These are phyloP conservation scores for Cremastinae sp. DNA, from an alignment of 2,888 invertebrate species.

Conservation along the genomic window DNA sequence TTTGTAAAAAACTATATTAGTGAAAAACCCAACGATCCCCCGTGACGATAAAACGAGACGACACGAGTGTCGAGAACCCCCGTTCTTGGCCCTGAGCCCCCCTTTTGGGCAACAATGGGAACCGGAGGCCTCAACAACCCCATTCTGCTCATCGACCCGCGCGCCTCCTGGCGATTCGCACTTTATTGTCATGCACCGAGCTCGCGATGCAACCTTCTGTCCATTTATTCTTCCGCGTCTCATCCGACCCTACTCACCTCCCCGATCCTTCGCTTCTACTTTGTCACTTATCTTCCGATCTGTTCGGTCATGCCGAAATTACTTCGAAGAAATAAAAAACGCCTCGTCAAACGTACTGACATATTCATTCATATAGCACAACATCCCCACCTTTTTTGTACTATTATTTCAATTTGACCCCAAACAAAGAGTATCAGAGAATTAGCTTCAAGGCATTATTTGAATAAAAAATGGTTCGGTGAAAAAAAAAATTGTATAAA, in stretches of 20 bases:
- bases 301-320: slow-evolving; percentile 31
- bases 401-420: too few species aligned
- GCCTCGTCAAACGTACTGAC: slow-evolving; percentile 11
- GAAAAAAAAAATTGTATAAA: too few species aligned
- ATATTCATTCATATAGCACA: slow-evolving; percentile 30
- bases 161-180: slow-evolving; percentile 69
- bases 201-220: slow-evolving; percentile 53
- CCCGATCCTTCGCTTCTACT: slow-evolving; percentile 18
- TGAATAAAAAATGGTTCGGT: too few species aligned
- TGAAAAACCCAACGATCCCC: slow-evolving; percentile 66
- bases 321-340: background rate
- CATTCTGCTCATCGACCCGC: slow-evolving; percentile 61
- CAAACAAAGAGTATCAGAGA: too few species aligned
- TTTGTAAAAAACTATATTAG: slow-evolving; percentile 70
- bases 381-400: too few species aligned
- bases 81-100: slow-evolving; percentile 69
- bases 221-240: slow-evolving; percentile 24
- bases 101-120: slow-evolving; percentile 75
- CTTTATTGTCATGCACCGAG: slow-evolving; percentile 71
- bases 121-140: slow-evolving; percentile 64
- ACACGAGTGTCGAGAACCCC: slow-evolving; percentile 36
- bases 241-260: background rate
- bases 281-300: slow-evolving; percentile 33
- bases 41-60: slow-evolving; percentile 60
- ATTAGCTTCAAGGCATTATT: too few species aligned